Evolutionary conservation across 2,797 vertebrate genomes (phyloP).

Genomic region (Hemitrygon akajei): DNA sequence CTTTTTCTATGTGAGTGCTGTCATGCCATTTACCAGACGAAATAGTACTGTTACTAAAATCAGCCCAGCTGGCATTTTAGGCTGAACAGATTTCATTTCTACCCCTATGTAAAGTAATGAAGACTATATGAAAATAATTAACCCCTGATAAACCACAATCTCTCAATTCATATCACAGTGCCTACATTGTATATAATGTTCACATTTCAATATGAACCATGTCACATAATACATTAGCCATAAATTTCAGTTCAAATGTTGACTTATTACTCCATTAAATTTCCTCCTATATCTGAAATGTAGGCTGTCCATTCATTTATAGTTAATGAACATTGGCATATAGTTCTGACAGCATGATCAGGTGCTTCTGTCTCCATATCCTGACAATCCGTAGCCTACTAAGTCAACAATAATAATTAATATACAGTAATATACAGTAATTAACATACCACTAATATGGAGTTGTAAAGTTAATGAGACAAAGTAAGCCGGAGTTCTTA

Average conservation of each 20-base stretch:
- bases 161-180: not conserved
- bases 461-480: conserved; percentile 37
- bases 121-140: conserved; percentile 14
- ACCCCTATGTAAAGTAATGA: not conserved
- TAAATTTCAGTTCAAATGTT: conserved; percentile 35
- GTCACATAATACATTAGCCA: not conserved
- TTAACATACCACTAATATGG: conserved; percentile 30
- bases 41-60: conserved; percentile 4
- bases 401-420: conserved; percentile 34
- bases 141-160: conserved; percentile 1
- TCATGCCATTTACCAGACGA: conserved; percentile 1
- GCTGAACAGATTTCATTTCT: not conserved
- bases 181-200: not conserved
- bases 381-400: not conserved
- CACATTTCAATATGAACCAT: not conserved
- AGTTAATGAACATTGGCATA: conserved; percentile 35
- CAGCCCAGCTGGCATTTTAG: conserved; percentile 16
- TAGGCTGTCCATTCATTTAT: conserved; percentile 30
- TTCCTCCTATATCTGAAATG: not conserved
- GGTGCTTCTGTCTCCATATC: conserved; percentile 8
- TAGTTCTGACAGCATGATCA: conserved; percentile 13
- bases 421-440: conserved; percentile 36
- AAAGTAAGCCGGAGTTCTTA: conserved; percentile 10
- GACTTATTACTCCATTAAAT: conserved; percentile 32
- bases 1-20: not conserved